These are phyloP conservation scores for Sebastes alutus DNA, from an alignment of 2,797 vertebrate genomes.

Conservation along the genomic window DNA sequence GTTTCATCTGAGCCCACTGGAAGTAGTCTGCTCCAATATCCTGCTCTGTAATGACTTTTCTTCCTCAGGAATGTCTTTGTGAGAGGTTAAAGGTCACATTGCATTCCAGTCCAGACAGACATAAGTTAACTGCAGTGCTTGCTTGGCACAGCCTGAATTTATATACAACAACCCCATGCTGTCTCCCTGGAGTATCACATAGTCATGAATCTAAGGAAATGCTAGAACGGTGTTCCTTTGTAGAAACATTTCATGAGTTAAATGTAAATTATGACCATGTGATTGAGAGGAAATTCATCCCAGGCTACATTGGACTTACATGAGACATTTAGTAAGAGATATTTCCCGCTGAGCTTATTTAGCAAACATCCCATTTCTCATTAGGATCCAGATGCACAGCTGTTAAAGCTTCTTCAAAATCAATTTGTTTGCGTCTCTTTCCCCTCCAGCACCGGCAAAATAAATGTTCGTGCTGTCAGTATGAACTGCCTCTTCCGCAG, in stretches of 20 bases:
- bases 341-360: conserved; percentile 54
- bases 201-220: background rate
- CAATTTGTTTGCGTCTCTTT: conserved; percentile 56
- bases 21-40: conserved; percentile 20
- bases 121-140: background rate
- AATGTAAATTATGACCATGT: conserved; percentile 14
- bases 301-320: background rate
- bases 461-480: conserved; percentile 45
- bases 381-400: conserved; percentile 51
- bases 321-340: conserved; percentile 36
- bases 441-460: conserved; percentile 32
- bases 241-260: background rate
- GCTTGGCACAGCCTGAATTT: background rate
- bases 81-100: conserved; percentile 7
- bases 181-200: background rate
- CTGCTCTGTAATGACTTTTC: conserved; percentile 11
- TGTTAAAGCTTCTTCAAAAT: conserved; percentile 50
- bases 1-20: conserved; percentile 20
- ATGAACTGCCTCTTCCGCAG: conserved; percentile 29
- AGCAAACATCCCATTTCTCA: conserved; percentile 52
- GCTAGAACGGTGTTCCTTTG: background rate
- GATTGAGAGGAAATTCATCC: conserved; percentile 29
- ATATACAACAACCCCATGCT: background rate
- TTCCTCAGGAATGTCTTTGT: conserved; percentile 17
- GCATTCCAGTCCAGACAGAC: conserved; percentile 4